Percentiles rank a stretch among this genome's conserved stretches.
phyloP scores from a whole-genome alignment of 2,113 vertebrate genomes.

The Brachyhypopomus gauderio region DNA sequence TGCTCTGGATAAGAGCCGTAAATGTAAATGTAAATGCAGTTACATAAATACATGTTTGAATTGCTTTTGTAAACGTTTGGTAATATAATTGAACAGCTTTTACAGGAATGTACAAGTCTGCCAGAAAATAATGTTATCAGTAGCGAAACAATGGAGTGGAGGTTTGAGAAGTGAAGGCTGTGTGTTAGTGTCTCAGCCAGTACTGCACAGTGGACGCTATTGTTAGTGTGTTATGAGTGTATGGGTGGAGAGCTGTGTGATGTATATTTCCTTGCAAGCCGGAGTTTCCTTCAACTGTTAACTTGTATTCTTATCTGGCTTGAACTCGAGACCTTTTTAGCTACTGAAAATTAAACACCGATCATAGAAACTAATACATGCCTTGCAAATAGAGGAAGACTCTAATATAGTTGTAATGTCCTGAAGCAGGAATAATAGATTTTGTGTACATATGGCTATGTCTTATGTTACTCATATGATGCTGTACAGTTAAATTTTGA shows the following conservation, averaged over 20 bases:
- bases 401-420: too few species aligned
- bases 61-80: conserved; percentile 1
- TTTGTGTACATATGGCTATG: not conserved
- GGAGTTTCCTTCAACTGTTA: not conserved
- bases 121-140: conserved; percentile 9
- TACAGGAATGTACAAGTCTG: not conserved
- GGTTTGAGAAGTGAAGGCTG: not conserved
- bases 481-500: not conserved
- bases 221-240: conserved; percentile 28
- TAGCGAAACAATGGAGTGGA: not conserved
- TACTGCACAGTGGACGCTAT: conserved; percentile 3
- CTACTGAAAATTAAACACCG: not conserved
- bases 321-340: not conserved
- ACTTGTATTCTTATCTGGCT: not conserved
- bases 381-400: too few species aligned
- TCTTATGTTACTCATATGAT: not conserved
- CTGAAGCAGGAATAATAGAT: too few species aligned
- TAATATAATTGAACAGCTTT: not conserved
- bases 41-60: conserved; percentile 30
- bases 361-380: not conserved
- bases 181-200: not conserved
- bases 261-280: not conserved
- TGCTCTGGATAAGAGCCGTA: too few species aligned
- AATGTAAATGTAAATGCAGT: too few species aligned
- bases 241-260: not conserved